Percentiles rank a stretch among this genome's conserved stretches.
These are phyloP conservation scores for Pycnonotus jocosus DNA, from an alignment of 2,113 vertebrate species.

Conservation along the genomic window DNA sequence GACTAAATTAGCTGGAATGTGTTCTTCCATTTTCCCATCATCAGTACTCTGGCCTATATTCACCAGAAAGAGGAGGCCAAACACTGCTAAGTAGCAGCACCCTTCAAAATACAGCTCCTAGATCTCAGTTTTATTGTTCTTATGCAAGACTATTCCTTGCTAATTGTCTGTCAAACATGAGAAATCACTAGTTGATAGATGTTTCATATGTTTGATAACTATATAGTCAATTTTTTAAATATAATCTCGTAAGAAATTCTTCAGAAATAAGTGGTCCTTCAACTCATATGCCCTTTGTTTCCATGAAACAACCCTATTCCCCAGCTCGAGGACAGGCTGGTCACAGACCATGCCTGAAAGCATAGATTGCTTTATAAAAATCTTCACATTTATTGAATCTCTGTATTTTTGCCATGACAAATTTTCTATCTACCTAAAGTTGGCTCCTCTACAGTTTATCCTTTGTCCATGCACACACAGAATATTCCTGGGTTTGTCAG, in stretches of 20 bases:
- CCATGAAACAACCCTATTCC: background rate
- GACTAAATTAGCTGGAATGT: constrained; percentile 38
- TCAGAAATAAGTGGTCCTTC: background rate
- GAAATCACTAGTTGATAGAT: background rate
- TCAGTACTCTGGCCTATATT: background rate
- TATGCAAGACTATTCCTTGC: background rate
- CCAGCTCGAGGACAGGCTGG: background rate
- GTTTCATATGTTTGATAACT: background rate
- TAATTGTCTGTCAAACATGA: background rate
- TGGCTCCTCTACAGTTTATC: background rate
- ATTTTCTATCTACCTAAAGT: background rate
- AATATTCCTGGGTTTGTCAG: background rate
- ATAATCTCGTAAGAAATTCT: background rate
- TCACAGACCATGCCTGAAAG: background rate
- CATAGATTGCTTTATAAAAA: background rate
- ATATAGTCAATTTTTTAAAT: background rate
- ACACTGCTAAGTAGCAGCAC: background rate
- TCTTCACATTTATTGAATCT: background rate
- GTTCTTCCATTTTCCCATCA: constrained; percentile 20
- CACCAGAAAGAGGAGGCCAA: background rate
- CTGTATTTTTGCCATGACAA: background rate
- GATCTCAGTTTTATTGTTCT: background rate
- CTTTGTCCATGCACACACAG: background rate
- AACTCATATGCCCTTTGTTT: background rate
- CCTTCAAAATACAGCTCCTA: background rate